phyloP scores from a whole-genome alignment of 53 echinoderm and acorn worm genomes.

The Paracentrotus lividus region DNA sequence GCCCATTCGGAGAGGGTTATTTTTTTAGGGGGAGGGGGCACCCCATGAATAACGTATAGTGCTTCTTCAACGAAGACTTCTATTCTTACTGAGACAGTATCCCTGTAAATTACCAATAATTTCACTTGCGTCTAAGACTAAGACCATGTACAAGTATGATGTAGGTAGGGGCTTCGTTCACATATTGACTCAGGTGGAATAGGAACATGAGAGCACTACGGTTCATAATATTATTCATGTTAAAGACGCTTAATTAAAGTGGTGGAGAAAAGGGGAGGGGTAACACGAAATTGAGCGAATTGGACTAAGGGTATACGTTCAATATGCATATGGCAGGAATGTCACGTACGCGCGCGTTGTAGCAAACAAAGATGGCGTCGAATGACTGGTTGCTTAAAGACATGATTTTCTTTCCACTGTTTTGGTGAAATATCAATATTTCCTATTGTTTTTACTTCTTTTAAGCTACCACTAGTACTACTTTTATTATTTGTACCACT shows the following conservation, averaged over 20 bases:
- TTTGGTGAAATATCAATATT: neutral
- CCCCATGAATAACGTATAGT: too few species aligned
- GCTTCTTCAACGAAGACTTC: too few species aligned
- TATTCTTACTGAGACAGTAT: too few species aligned
- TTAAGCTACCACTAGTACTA: too few species aligned
- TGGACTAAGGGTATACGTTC: neutral
- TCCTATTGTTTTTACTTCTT: too few species aligned
- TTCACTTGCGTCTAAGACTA: neutral
- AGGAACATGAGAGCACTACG: neutral
- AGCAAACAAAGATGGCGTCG: neutral
- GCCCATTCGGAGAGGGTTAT: too few species aligned
- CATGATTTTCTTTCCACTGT: neutral
- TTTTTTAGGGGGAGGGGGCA: too few species aligned
- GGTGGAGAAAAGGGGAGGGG: neutral
- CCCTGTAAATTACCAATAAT: too few species aligned
- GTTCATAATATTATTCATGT: neutral
- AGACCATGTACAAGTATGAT: too few species aligned
- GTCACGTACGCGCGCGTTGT: neutral
- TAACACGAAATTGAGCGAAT: neutral
- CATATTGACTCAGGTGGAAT: conserved; percentile 26
- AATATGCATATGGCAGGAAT: neutral
- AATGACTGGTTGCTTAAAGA: neutral
- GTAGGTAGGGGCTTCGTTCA: neutral
- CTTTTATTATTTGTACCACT: too few species aligned
- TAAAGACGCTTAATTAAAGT: conserved; percentile 4